phyloP scores from a whole-genome alignment of 2,113 vertebrate genomes.

The Actenoides hombroni region DNA sequence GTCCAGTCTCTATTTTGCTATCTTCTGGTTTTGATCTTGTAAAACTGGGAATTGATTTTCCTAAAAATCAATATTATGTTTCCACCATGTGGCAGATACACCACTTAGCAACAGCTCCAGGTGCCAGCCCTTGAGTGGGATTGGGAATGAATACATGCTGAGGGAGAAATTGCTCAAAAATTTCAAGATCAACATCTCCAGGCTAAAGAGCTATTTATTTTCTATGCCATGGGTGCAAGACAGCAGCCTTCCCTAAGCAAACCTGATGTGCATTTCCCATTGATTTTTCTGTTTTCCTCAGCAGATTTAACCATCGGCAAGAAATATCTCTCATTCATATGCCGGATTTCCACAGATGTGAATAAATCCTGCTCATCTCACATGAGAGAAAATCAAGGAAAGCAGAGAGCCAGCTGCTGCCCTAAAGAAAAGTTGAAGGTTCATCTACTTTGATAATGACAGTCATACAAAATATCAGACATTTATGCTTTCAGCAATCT shows the following conservation, averaged over 20 bases:
- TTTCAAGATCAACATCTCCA: conserved; percentile 59
- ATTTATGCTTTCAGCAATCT: conserved; percentile 22
- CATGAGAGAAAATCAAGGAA: neutral
- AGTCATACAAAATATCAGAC: conserved; percentile 23
- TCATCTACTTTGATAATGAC: conserved; percentile 35
- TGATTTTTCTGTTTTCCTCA: conserved; percentile 39
- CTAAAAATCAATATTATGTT: conserved; percentile 56
- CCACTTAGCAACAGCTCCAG: conserved; percentile 51
- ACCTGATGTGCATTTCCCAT: conserved; percentile 36
- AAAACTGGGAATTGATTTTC: conserved; percentile 67
- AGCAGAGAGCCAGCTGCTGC: conserved; percentile 25
- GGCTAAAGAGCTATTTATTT: conserved; percentile 62
- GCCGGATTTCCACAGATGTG: conserved; percentile 22
- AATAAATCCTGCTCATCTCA: conserved; percentile 23
- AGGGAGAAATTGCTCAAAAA: conserved; percentile 51
- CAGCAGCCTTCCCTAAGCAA: conserved; percentile 25
- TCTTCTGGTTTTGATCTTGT: conserved; percentile 60
- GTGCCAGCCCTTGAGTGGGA: conserved; percentile 15
- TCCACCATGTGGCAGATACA: conserved; percentile 47
- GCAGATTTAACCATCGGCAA: conserved; percentile 52
- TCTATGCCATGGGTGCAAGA: conserved; percentile 19
- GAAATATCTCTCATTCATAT: conserved; percentile 12
- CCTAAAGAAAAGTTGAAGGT: conserved; percentile 41
- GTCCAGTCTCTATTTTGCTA: conserved; percentile 51
- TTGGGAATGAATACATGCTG: conserved; percentile 35